Base-by-base conservation (phyloP, 2,888 invertebrate genomes). In the Chloromyia formosa region DNA sequence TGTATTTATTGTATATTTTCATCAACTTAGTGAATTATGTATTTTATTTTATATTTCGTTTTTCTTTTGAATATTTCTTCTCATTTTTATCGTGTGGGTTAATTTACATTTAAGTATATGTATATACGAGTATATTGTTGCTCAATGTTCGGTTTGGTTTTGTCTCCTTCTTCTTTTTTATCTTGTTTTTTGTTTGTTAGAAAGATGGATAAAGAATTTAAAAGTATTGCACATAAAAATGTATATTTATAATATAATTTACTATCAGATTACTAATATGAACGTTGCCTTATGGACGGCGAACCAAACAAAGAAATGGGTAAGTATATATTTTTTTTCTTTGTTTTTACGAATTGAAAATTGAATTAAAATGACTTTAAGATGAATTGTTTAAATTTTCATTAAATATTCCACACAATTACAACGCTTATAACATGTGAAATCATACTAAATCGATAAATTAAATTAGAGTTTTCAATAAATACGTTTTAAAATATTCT, bases 141-240 rank as follows among this genome's bases (percentile, higher is more conserved):
- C 12, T 49, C 4, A 49, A n/a, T 7, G 16, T 49, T 49, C 12
- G 12, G 27, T 35, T 35, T 35, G 27, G 27, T 35, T 35, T 35
- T 35, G 27, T 35, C 2, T 35, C 7, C 27, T 35, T 35, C 3
- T 35, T 35, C 7, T 35, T 35, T 35, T 35, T 35, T 35, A 2
- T 35, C 27, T 35, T 35, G 27, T 35, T 35, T 35, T 35, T 35
- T 35, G 27, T 35, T 2, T 35, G 27, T 35, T 35, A n/a, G n/a
- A 42, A 42, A 42, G 12, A n/a, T 49, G 12, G 16, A 49, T 49
- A 49, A 49, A 35, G 27, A 49, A 49, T 3, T 49, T 49, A 12
- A 49, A 49, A 49, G 49, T 49, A 49, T 49, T 49, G 49, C 49
- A 49, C 49, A n/a, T 49, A 49, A 49, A 35, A 49, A n/a, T 49